Base-by-base conservation (phyloP, 2,888 invertebrate species). In the Euspilapteryx auroguttella region DNA sequence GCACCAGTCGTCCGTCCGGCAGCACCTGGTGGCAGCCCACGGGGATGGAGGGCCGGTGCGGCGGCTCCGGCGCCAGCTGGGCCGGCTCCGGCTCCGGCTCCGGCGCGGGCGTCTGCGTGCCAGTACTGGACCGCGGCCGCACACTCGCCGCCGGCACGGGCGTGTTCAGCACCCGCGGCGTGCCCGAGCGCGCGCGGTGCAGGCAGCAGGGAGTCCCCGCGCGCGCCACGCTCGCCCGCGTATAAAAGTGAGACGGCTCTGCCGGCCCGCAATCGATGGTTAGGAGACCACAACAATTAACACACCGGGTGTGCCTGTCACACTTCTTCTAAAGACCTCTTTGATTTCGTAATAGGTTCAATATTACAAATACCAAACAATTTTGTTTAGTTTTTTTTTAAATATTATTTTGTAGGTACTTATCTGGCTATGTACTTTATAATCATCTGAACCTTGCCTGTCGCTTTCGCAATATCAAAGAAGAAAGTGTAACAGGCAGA, bases 151-250 rank as follows among this genome's bases (percentile, higher is more conserved):
- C 51, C 38, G 57, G 54, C 34, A 59, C 54, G 49, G 55, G 61
- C 43, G 62, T 57, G 64, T 47, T 79, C 27, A 39, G 37, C 39
- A 56, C 57, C 40, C 66, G 61, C 49, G 65, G 65, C 38, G 59
- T 63, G 47, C 63, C 63, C 45, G 64, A 62, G 39, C 62, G 58
- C 56, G 58, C 55, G 39, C 76, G 59, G 47, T 5, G 5, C 17
- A 17, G 17, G 17, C 17, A 8, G 17, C 17, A 17, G 17, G 17
- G 17, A 8, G 17, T 80, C 38, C 78, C 80, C 64, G 58, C 85
- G 55, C 87, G 82, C 40, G 85, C 85, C 71, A 88, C 87, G 76
- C 87, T 87, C 55, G 85, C 84, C 39, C 85, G 81, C 59, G 86
- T 83, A 73, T 85, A 87, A 80, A 83, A 87, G 61, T 82, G 73